phyloP scores from a whole-genome alignment of 2,888 invertebrate genomes.

The Noctua janthe region DNA sequence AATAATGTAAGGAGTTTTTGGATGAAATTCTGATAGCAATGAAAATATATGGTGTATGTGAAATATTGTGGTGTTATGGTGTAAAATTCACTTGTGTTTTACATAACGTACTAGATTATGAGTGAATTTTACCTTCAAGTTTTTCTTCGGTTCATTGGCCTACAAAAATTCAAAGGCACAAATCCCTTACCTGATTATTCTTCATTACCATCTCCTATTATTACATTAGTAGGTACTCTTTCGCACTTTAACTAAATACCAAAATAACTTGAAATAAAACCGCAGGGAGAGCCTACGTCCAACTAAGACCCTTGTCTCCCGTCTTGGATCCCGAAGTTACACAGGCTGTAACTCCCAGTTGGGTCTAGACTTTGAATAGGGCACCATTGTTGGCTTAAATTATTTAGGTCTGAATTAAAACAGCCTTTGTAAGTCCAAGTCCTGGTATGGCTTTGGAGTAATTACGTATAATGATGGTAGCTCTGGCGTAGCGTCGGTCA shows the following conservation, averaged over 20 bases:
- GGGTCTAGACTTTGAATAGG: slow-evolving; percentile 55
- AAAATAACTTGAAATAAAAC: slow-evolving; percentile 39
- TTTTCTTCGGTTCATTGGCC: background rate
- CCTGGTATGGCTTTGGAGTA: slow-evolving; percentile 26
- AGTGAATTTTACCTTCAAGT: background rate
- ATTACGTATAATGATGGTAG: slow-evolving; percentile 41
- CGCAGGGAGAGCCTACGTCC: slow-evolving; percentile 4
- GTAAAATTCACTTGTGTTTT: background rate
- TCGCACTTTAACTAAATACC: background rate
- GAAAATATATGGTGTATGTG: background rate
- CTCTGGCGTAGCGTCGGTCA: background rate
- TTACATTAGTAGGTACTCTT: background rate
- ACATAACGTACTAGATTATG: background rate
- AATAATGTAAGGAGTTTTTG: slow-evolving; percentile 29
- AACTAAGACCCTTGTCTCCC: slow-evolving; percentile 47
- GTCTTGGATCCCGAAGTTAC: slow-evolving; percentile 48
- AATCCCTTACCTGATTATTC: background rate
- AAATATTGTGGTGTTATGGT: background rate
- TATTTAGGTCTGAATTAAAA: slow-evolving; percentile 51
- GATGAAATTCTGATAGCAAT: slow-evolving; percentile 23
- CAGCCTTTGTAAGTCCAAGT: slow-evolving; percentile 41
- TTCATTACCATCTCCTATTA: background rate
- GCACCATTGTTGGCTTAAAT: slow-evolving; percentile 49
- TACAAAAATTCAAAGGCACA: background rate
- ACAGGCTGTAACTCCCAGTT: slow-evolving; percentile 45